These are phyloP conservation scores for Drosophila rhopaloa DNA, from an alignment of 1,140 invertebrate species.

Conservation along the genomic window DNA sequence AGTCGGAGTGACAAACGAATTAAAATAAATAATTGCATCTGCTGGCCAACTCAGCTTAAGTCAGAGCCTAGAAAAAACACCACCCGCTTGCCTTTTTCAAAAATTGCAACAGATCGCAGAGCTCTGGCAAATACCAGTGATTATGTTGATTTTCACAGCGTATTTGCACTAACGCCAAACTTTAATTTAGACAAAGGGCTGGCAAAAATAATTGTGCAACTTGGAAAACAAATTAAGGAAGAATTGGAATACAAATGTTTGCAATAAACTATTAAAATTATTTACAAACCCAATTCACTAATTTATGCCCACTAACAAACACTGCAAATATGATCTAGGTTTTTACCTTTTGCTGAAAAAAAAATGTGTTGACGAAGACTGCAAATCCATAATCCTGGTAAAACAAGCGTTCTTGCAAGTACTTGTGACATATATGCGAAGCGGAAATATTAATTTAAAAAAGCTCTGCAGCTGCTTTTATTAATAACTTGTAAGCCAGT, in stretches of 20 bases:
- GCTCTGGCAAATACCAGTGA: constrained; percentile 41
- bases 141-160: constrained; percentile 41
- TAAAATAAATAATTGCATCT: constrained; percentile 70
- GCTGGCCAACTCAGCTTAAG: constrained; percentile 30
- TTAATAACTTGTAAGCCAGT: neutral
- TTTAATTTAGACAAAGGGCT: constrained; percentile 52
- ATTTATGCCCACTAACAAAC: no score
- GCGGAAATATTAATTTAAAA: neutral
- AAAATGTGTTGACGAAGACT: no score
- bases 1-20: constrained; percentile 59
- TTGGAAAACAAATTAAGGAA: no score
- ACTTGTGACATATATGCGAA: neutral
- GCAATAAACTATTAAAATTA: no score
- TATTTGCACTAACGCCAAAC: constrained; percentile 40
- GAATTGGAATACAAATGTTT: no score
- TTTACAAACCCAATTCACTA: no score
- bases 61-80: constrained; percentile 9
- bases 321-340: no score
- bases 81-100: constrained; percentile 13
- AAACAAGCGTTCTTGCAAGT: no score
- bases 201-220: constrained; percentile 32
- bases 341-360: no score
- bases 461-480: constrained; percentile 3
- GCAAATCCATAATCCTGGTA: no score
- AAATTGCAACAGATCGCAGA: constrained; percentile 44